Base-by-base conservation (phyloP, 2,888 invertebrate species). In the Andrena minutula region DNA sequence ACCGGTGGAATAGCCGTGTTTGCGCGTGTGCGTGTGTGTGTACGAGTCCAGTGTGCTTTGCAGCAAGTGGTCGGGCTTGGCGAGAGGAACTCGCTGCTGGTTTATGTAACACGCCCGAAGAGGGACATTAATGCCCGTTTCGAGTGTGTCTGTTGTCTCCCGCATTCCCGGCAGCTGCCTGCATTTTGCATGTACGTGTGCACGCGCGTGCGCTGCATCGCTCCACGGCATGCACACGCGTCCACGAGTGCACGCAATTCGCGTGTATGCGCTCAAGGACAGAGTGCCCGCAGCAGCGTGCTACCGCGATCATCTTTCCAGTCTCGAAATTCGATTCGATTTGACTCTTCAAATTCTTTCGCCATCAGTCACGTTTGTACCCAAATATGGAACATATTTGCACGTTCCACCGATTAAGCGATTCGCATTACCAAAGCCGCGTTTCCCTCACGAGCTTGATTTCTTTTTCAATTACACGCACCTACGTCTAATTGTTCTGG, bases 81-180 rank as follows among this genome's bases (percentile, higher is more conserved):
- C 53, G 41, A 68, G 63, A 58, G 75, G 58, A 51, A 49, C 47
- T 69, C 47, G 79, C 70, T 68, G 73, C 84, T 83, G 85, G 81
- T 87, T 87, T 86, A 87, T 87, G 87, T 87, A 88, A 88, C 85
- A 69, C 70, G 75, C 32, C 63, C 79, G 80, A 79, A 76, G 85
- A 83, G 88, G 85, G 77, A 83, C 85, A 83, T 86, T 85, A 86
- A 85, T 82, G 88, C 79, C 75, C 81, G 86, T 87, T 86, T 83
- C 85, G 84, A 89, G 86, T 83, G 86, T 85, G 86, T 83, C 87
- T 77, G 85, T 81, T 87, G 88, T 89, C 90, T 90, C 89, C 86
- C 86, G 86, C 89, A 89, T 90, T 89, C 90, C 80, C 89, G 84
- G 84, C 90, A 90, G 89, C 90, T 89, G 90, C 32, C 74, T 82